Evolutionary conservation across 2,888 invertebrate genomes (phyloP), one percentile per base, ranked within the genome.

Genomic region (Nycteola revayana): DNA sequence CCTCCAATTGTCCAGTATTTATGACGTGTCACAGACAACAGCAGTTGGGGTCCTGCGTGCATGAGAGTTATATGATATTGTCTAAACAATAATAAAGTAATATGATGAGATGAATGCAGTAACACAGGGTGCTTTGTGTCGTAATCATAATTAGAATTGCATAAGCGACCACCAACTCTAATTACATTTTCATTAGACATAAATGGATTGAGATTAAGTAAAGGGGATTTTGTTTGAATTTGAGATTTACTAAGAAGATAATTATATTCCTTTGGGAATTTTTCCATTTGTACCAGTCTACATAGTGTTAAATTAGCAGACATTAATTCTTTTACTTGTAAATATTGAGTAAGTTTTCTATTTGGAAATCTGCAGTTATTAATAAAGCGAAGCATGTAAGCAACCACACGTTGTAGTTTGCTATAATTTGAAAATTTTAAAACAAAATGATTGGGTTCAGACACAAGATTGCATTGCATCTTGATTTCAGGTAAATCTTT

Each of bases 121-220:
- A 41, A n/a, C 7, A 42, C 34, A 17, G 34, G 38, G 28, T 38
- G 26, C 24, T 40, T 40, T n/a, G 33, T 27, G 2, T 42, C 18
- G n/a, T 36, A 40, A 10, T 27, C 21, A 25, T 36, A 39, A 9
- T 36, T 24, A 9, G 38, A 38, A 20, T 38, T 43, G 11, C 29
- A 43, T 14, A 37, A 14, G 10, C 37, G 8, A 3, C 34, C 37
- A 18, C 42, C 37, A 25, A 42, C 42, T 28, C 42, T 18, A 7
- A 42, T 35, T n/a, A 42, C 7, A 20, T 24, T 28, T 28, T 26
- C 21, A 8, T 25, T 8, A 17, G 28, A 26, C 7, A 28, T 11
- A 24, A 40, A 35, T 9, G 40, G 35, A 26, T 38, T 42, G 14
- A 42, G 18, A 25, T 33, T 22, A 14, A 25, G 21, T 21, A 28